These are phyloP conservation scores for Trichoplax adhaerens DNA, from an alignment of 37 sponge, comb jelly and placozoan species.

Conservation along the genomic window DNA sequence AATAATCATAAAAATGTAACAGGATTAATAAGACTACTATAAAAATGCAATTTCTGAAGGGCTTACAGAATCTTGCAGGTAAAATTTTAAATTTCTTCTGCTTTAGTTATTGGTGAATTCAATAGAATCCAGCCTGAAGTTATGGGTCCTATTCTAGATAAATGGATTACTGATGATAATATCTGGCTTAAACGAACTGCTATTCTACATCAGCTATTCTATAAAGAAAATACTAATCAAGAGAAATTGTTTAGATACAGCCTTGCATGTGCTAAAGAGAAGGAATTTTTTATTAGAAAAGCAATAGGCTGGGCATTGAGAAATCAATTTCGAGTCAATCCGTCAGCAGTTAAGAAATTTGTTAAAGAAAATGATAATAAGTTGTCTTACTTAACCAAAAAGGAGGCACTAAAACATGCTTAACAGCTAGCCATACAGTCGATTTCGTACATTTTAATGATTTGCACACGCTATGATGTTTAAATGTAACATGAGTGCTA, in stretches of 20 bases:
- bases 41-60: no score
- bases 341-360: constrained; percentile 30
- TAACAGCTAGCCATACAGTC: no score
- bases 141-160: constrained; percentile 22
- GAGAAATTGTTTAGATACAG: constrained; percentile 35
- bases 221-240: constrained; percentile 28
- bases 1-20: not conserved
- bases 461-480: no score
- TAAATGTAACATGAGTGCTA: no score
- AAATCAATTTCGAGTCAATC: constrained; percentile 19
- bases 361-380: constrained; percentile 24
- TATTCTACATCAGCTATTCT: constrained; percentile 43
- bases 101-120: constrained; percentile 36
- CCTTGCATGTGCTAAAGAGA: constrained; percentile 22
- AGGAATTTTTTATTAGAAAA: constrained; percentile 58
- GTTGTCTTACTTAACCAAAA: constrained; percentile 23
- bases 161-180: constrained; percentile 37
- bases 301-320: constrained; percentile 64
- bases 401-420: constrained; percentile 35
- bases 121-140: constrained; percentile 17
- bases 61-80: no score
- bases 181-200: constrained; percentile 53
- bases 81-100: no score
- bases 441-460: no score
- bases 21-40: no score